These are phyloP conservation scores for Microplitis manilae DNA, from an alignment of 2,888 invertebrate species.

Conservation along the genomic window DNA sequence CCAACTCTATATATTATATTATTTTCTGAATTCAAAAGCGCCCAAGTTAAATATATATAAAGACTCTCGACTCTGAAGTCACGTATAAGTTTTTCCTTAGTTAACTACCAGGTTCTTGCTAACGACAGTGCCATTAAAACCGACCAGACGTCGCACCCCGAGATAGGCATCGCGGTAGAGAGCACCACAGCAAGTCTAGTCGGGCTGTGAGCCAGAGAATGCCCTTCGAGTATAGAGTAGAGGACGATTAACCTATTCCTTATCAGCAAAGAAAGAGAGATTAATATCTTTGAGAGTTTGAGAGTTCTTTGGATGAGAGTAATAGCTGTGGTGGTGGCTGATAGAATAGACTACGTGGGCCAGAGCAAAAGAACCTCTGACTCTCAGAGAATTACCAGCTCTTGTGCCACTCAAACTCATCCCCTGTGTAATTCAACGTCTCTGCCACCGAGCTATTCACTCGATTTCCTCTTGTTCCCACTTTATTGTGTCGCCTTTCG, in stretches of 20 bases:
- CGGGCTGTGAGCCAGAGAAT: conserved; percentile 19
- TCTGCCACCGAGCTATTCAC: no score
- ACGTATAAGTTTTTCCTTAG: conserved; percentile 33
- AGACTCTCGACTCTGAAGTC: neutral
- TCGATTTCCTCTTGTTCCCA: no score
- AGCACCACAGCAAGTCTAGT: conserved; percentile 18
- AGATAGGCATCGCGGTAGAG: conserved; percentile 13
- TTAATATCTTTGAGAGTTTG: conserved; percentile 43
- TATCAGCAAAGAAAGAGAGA: conserved; percentile 40
- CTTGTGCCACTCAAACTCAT: conserved; percentile 44
- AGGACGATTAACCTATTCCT: conserved; percentile 43
- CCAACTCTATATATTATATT: conserved; percentile 33
- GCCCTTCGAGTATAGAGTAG: conserved; percentile 29
- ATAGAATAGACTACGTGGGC: neutral
- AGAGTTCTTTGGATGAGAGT: conserved; percentile 35
- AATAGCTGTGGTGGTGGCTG: conserved; percentile 12
- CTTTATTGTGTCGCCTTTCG: neutral
- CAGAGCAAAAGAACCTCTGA: conserved; percentile 9
- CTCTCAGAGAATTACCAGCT: conserved; percentile 37
- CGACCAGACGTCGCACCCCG: conserved; percentile 35
- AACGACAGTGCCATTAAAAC: conserved; percentile 39
- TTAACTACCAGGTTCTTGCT: conserved; percentile 30
- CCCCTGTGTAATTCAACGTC: conserved; percentile 52
- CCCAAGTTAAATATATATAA: neutral
- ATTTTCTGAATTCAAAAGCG: conserved; percentile 16